phyloP scores from a whole-genome alignment of 2,113 vertebrate species.

The Condylura cristata region DNA sequence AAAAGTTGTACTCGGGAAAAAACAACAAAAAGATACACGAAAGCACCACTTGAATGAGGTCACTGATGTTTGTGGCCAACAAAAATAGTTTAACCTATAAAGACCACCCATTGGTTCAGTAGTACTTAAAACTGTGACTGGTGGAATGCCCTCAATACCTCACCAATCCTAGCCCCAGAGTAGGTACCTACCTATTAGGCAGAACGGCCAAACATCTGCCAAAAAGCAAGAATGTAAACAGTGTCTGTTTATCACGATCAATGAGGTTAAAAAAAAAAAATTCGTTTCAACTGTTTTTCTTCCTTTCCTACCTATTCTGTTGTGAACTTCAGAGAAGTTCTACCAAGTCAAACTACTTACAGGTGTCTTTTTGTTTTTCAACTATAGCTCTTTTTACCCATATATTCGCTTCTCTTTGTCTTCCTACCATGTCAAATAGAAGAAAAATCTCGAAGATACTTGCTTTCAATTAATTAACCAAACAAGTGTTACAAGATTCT shows the following conservation, averaged over 20 bases:
- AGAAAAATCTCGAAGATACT: slow-evolving; percentile 17
- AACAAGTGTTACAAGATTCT: not conserved
- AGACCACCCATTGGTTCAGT: not conserved
- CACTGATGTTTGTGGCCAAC: not conserved
- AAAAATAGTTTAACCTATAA: not conserved
- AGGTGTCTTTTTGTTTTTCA: not conserved
- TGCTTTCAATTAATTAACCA: not conserved
- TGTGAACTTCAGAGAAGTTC: not conserved
- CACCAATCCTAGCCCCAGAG: slow-evolving; percentile 12
- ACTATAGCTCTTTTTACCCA: not conserved
- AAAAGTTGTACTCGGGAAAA: fast-evolving
- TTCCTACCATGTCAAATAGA: not conserved
- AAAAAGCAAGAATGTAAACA: not conserved
- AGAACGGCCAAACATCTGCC: not conserved
- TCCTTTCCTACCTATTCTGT: not conserved
- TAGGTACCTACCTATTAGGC: not conserved
- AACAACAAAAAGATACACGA: not conserved
- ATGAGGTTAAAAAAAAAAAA: not conserved
- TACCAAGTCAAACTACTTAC: not conserved
- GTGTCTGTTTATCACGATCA: not conserved
- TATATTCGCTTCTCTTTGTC: not conserved
- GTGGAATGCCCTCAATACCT: slow-evolving; percentile 46
- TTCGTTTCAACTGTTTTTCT: not conserved
- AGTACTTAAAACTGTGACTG: not conserved
- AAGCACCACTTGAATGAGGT: not conserved